Evolutionary conservation across 2,113 vertebrate species (phyloP), one percentile per base, ranked within the genome.

Genomic region (Rynchops niger): DNA sequence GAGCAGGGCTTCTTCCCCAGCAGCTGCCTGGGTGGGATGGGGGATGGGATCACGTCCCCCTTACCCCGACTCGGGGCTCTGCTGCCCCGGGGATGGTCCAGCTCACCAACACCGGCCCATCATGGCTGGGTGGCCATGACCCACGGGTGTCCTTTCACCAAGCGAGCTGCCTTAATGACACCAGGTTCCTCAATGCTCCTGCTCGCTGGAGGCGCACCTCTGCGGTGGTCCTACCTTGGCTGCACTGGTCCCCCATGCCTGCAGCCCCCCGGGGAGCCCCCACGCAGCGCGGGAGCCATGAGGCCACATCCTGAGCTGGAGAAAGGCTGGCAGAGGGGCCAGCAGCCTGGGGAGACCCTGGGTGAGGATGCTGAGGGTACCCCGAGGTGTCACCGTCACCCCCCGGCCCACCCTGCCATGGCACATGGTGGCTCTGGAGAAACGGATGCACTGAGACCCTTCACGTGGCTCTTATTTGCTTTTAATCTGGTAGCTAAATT

Each of bases 221-320:
- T 73, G 49, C 11, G 0, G 12, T 29, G 50, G 36, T 15, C 40
- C 20, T 25, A 50, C 30, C 55, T 22, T 71, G 77, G 40, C 29
- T 10, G 3, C 0, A 0, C 7, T 42, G 43, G 34, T 79, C 34
- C 47, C 34, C 11, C 0, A 0, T 32, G 36, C 38, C 67, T 43
- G 56, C 63, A 30, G 0, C 27, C 29, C 50, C 22, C 59, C 22
- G 32, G 43, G 63, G 49, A 80, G 20, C 18, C 27, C 58, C 21
- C 59, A 22, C 4, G 2, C 16, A 9, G 20, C 5, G 3, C 7
- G 6, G 80, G 40, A 90, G 40, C 40, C 8, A 11, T 1, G 13
- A 11, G 19, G 12, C 49, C 5, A 7, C 19, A 3, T 36, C 55
- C 40, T 2, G 8, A 21, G 77, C 34, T 2, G 2, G 21, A 65